Percentiles rank a stretch among this genome's conserved stretches.
phyloP scores from a whole-genome alignment of 2,888 invertebrate species.

The Synergus umbraculus region DNA sequence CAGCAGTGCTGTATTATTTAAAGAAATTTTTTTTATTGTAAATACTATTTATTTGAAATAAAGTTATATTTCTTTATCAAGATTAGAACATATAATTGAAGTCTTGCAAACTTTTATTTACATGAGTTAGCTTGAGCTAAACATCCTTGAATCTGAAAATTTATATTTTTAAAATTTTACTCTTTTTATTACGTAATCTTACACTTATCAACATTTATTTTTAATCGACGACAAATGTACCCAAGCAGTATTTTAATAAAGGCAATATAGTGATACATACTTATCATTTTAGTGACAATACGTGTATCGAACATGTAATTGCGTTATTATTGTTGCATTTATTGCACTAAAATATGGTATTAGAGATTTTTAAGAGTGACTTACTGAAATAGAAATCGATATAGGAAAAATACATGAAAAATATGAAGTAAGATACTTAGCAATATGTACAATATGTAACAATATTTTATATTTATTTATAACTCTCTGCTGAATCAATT shows the following conservation, averaged over 20 bases:
- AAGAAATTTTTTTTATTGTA: constrained; percentile 12
- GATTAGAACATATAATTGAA: neutral
- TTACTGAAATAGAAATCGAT: neutral
- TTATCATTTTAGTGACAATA: constrained; percentile 1
- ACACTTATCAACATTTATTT: neutral
- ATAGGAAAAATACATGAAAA: neutral
- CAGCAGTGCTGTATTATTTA: neutral
- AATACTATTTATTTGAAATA: constrained; percentile 11
- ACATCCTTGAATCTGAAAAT: neutral
- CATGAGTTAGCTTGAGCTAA: neutral
- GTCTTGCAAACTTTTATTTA: neutral
- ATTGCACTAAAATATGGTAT: neutral
- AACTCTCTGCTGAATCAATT: too few species aligned
- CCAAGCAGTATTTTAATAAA: constrained; percentile 25
- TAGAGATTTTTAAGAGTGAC: neutral
- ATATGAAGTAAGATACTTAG: neutral
- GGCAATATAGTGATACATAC: neutral
- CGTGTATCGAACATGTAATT: neutral
- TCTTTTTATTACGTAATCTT: neutral
- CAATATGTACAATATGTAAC: too few species aligned
- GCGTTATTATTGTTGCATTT: neutral
- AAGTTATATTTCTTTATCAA: neutral
- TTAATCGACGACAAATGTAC: neutral
- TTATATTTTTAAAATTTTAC: neutral
- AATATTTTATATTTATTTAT: too few species aligned